Base-by-base conservation (phyloP, 1,140 invertebrate genomes). In the Camponotus vicinus region DNA sequence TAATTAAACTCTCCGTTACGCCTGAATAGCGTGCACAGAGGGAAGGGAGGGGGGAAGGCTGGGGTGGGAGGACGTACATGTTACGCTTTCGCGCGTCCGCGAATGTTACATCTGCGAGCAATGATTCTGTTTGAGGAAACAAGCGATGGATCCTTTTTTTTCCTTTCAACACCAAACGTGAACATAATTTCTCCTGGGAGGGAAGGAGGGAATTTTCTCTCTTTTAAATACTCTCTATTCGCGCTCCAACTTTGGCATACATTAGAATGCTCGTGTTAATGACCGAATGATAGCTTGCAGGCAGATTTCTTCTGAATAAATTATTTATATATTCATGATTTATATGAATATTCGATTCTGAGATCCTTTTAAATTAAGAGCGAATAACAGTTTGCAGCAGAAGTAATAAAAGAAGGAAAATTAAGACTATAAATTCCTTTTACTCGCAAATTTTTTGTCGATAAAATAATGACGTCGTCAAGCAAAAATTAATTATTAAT, bases 1-100 rank as follows among this genome's bases (percentile, higher is more conserved):
- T 93, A 94, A 94, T 94, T 94, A 93, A 94, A 94, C 92, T 92
- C 91, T 91, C 88, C 89, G 89, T 93, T 93, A 92, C 92, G 91
- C 79, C 90, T 90, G 92, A 92, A 91, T 89, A 78, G 92, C 89
- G 87, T 87, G 88, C 86, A 91, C 79, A 90, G 88, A 88, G 87
- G 85, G 63, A 77, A 87, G 85, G 86, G 86, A 90, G 88, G 86
- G 85, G 63, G 87, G 82, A 88, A 70, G 61, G 55, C n/a, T 83
- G 66, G 84, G 75, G 21, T 64, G 77, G 63, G 77, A 76, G 83
- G 49, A 78, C 70, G 67, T 71, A 80, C 5, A 82, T 18, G 79
- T 83, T 83, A 83, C 79, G 79, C 78, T 49, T 78, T 77, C 79
- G 86, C 92, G 91, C 71, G 75, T 8, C 34, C 61, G 61, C 75